phyloP scores from a whole-genome alignment of 2,888 invertebrate genomes.

The Gisinianus flammeolus region DNA sequence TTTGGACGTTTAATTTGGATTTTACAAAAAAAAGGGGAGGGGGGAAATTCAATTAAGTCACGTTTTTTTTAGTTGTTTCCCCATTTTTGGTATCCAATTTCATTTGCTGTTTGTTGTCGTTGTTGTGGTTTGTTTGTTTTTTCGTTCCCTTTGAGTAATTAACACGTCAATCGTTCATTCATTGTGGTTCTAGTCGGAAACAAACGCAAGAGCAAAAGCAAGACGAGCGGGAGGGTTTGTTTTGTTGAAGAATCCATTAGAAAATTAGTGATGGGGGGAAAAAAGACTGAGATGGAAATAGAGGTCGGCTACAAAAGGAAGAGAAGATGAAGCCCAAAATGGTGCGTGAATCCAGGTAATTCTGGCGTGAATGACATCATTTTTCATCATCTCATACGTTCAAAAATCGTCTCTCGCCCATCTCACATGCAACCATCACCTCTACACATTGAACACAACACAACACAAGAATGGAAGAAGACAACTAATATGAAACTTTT shows the following conservation, averaged over 20 bases:
- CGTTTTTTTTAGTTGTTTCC: no score
- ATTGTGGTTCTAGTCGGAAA: not conserved
- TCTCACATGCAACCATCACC: slow-evolving; percentile 24
- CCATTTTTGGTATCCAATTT: no score
- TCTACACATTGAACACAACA: no score
- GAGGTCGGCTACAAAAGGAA: not conserved
- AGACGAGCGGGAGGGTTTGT: not conserved
- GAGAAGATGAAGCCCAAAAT: not conserved
- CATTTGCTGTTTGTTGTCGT: no score
- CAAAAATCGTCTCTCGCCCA: slow-evolving; percentile 11
- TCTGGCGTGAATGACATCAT: slow-evolving; percentile 44
- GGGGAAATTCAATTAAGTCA: no score
- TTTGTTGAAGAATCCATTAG: slow-evolving; percentile 33
- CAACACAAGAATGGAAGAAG: no score
- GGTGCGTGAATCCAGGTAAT: slow-evolving; percentile 41
- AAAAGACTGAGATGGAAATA: not conserved
- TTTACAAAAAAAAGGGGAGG: no score
- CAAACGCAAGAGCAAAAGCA: not conserved
- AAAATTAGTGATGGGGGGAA: slow-evolving; percentile 24
- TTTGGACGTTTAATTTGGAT: no score
- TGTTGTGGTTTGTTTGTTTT: no score
- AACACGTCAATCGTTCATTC: no score
- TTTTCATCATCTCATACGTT: slow-evolving; percentile 42
- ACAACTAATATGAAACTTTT: no score
- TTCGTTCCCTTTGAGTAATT: no score